Conservation (phyloP, 2,113 vertebrate genomes). For the Catagonus wagneri region DNA sequence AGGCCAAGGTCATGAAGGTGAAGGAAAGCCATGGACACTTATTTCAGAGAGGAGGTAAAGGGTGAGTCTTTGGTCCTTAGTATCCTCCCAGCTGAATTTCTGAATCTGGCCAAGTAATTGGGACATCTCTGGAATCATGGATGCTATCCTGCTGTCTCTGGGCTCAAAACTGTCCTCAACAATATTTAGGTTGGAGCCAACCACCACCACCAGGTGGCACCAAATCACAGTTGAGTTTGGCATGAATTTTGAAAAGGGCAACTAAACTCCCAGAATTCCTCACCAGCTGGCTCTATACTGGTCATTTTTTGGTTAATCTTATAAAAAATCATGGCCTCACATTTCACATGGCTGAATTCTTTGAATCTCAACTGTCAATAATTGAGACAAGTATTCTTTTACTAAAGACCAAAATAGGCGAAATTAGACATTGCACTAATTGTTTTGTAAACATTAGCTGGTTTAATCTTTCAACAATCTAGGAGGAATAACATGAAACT, state of each 20-base stretch:
- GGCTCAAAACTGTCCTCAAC: background rate
- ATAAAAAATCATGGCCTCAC: background rate
- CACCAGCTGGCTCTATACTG: background rate
- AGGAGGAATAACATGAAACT: background rate
- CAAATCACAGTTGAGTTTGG: conserved; percentile 60
- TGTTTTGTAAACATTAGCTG: background rate
- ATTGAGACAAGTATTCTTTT: background rate
- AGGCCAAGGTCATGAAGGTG: background rate
- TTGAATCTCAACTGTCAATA: background rate
- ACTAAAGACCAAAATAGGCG: background rate
- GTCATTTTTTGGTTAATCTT: background rate
- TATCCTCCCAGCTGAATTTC: background rate
- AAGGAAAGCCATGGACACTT: background rate
- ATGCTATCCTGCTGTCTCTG: background rate
- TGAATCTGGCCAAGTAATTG: background rate
- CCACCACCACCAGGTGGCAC: conserved; percentile 74
- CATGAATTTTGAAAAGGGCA: background rate
- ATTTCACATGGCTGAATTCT: background rate
- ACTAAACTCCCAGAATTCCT: conserved; percentile 60
- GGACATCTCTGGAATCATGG: background rate
- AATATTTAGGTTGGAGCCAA: background rate
- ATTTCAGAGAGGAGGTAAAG: background rate
- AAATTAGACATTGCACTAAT: conserved; percentile 32
- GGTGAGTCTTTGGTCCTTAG: background rate
- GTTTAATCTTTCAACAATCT: background rate